These are phyloP conservation scores for Augochlora pura DNA, from an alignment of 1,140 invertebrate genomes.

Conservation along the genomic window DNA sequence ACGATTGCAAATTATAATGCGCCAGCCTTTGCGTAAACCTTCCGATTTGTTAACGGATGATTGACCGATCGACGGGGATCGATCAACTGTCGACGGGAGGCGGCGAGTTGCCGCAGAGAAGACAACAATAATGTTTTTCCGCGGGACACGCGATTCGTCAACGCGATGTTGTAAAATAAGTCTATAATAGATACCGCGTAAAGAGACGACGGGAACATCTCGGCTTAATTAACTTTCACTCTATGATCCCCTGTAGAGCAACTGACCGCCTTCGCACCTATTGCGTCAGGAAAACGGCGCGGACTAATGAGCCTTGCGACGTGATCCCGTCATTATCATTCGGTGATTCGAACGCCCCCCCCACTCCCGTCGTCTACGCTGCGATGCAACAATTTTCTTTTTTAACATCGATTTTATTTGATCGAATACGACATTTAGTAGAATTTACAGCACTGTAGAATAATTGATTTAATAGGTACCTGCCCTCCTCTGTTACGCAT, in stretches of 20 bases:
- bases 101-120: neutral
- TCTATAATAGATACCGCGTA: slow-evolving; percentile 14
- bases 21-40: too few species aligned
- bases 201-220: slow-evolving; percentile 18
- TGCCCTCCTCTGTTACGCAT: too few species aligned
- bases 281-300: slow-evolving; percentile 14
- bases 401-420: too few species aligned
- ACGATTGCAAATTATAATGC: too few species aligned
- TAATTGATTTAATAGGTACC: too few species aligned
- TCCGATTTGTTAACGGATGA: too few species aligned
- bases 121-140: neutral
- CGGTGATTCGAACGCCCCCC: neutral
- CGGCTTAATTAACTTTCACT: slow-evolving; percentile 48
- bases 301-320: slow-evolving; percentile 22
- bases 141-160: neutral
- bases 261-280: slow-evolving; percentile 19
- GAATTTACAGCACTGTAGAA: too few species aligned
- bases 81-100: neutral
- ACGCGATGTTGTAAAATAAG: neutral
- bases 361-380: too few species aligned
- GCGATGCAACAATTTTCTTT: too few species aligned
- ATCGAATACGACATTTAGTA: too few species aligned
- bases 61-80: too few species aligned
- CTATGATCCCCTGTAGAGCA: slow-evolving; percentile 5
- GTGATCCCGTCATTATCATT: neutral